Percentiles rank a stretch among this genome's conserved stretches.
These are phyloP conservation scores for Apoda limacodes DNA, from an alignment of 2,888 invertebrate species.

Conservation along the genomic window DNA sequence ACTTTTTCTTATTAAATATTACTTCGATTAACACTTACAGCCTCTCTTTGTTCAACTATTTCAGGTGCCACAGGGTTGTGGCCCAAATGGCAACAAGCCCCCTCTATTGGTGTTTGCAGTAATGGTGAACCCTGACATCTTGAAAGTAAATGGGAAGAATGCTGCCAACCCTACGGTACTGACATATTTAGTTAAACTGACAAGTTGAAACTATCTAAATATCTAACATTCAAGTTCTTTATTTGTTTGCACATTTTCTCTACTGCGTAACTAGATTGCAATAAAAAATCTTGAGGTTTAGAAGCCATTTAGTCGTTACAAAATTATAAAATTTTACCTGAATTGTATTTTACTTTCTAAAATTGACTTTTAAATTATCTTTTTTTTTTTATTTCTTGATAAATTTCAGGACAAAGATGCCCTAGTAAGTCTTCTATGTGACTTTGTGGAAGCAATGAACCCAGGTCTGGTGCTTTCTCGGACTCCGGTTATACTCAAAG, in stretches of 20 bases:
- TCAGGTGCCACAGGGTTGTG: constrained; percentile 72
- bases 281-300: too few species aligned
- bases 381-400: neutral
- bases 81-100: constrained; percentile 65
- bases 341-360: too few species aligned
- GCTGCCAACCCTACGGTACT: constrained; percentile 72
- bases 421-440: constrained; percentile 76
- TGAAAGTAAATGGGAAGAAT: constrained; percentile 76
- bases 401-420: constrained; percentile 70
- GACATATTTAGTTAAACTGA: too few species aligned
- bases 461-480: constrained; percentile 72
- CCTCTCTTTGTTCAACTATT: neutral
- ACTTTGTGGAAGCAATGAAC: constrained; percentile 81
- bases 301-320: too few species aligned
- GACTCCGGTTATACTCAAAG: constrained; percentile 72
- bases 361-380: too few species aligned
- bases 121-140: constrained; percentile 79
- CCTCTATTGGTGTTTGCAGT: constrained; percentile 77
- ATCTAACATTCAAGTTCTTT: too few species aligned
- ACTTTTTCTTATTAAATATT: too few species aligned
- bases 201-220: too few species aligned
- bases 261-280: too few species aligned
- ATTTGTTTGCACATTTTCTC: too few species aligned
- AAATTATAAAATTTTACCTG: too few species aligned
- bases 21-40: too few species aligned